phyloP scores from a whole-genome alignment of 1,140 invertebrate species.

The Drosophila biarmipes region DNA sequence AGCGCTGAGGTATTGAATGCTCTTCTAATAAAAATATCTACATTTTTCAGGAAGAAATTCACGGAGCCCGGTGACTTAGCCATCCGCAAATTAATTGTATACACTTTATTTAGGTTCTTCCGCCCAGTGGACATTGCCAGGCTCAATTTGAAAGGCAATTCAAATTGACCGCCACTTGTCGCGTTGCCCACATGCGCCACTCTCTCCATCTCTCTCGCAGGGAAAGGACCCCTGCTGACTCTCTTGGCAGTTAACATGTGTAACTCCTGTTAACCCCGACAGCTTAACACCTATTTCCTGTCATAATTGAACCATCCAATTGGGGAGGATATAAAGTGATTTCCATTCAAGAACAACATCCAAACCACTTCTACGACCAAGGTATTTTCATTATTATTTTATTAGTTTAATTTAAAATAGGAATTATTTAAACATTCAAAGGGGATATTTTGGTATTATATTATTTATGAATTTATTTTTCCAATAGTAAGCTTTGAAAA shows the following conservation, averaged over 20 bases:
- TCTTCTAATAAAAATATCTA: not conserved
- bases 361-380: too few relatives aligned
- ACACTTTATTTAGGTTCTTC: not conserved
- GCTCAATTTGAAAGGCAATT: constrained; percentile 7
- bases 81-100: not conserved
- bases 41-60: not conserved
- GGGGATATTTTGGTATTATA: too few relatives aligned
- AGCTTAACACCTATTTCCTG: constrained; percentile 1
- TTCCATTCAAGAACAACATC: not conserved
- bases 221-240: too few relatives aligned
- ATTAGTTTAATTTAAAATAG: too few relatives aligned
- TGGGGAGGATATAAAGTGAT: not conserved
- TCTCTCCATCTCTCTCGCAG: constrained; percentile 14
- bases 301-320: not conserved
- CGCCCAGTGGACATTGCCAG: constrained; percentile 6
- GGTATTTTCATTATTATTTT: too few relatives aligned
- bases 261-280: constrained; percentile 15
- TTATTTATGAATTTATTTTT: too few relatives aligned
- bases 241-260: constrained; percentile 22
- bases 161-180: constrained; percentile 50
- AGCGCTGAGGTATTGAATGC: not conserved
- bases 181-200: constrained; percentile 16
- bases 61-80: not conserved
- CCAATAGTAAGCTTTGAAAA: too few relatives aligned
- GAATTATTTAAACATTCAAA: too few relatives aligned